A percentile compares a stretch with the other conserved stretches of the same genome.
phyloP scores from a whole-genome alignment of 2,113 vertebrate genomes.

The Myanophis thanlyinensis region DNA sequence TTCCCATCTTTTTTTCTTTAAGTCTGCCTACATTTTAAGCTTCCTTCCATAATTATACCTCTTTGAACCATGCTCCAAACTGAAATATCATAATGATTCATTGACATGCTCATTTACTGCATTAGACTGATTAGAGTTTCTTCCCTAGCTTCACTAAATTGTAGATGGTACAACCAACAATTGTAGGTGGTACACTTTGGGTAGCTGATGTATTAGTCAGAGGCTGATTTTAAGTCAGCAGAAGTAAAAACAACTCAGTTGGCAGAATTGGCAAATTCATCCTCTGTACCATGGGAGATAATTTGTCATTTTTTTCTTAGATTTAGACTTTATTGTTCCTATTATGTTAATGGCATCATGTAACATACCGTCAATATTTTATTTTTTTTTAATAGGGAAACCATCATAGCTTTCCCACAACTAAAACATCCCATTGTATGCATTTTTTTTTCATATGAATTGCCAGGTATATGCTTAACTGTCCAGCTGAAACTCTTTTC shows the following conservation, averaged over 20 bases:
- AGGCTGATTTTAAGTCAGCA: constrained; percentile 53
- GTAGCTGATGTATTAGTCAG: constrained; percentile 47
- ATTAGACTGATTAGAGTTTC: constrained; percentile 53
- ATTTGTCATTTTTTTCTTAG: constrained; percentile 53
- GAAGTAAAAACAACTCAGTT: constrained; percentile 56
- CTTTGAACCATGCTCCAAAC: constrained; percentile 53
- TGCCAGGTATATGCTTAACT: constrained; percentile 59
- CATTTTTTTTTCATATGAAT: constrained; percentile 72
- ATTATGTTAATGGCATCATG: constrained; percentile 54
- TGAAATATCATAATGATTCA: constrained; percentile 51
- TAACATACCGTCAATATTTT: constrained; percentile 54
- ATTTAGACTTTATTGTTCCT: constrained; percentile 33
- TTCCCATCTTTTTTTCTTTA: constrained; percentile 44
- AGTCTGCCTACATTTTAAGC: constrained; percentile 55
- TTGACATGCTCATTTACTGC: constrained; percentile 47
- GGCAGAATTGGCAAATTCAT: constrained; percentile 17
- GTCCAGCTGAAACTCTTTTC: constrained; percentile 51
- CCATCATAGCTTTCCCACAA: constrained; percentile 57
- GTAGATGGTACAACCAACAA: constrained; percentile 56
- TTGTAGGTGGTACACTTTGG: constrained; percentile 27
- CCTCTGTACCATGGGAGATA: constrained; percentile 46
- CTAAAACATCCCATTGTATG: constrained; percentile 61
- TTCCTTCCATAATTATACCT: constrained; percentile 54
- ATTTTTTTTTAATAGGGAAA: constrained; percentile 60
- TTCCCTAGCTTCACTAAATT: constrained; percentile 55